Evolutionary conservation across 2,888 invertebrate genomes (phyloP).

Genomic region (Entomobrya proxima): DNA sequence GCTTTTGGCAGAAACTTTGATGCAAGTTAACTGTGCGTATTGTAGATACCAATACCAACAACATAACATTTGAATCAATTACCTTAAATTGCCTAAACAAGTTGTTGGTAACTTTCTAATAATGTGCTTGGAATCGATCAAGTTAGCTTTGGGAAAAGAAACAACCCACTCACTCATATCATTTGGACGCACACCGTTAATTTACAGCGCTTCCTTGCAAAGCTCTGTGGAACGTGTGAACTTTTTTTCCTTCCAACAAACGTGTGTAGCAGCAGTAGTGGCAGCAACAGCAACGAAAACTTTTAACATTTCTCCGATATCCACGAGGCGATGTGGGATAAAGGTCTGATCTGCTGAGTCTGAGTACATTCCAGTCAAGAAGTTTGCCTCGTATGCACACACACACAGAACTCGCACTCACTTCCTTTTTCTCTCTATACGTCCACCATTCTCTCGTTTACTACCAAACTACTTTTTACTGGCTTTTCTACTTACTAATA

Average conservation of each 20-base stretch:
- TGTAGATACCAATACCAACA: too few relatives aligned
- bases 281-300: conserved; percentile 1
- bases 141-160: conserved; percentile 27
- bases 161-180: conserved; percentile 17
- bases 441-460: not conserved
- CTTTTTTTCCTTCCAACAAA: conserved; percentile 18
- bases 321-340: not conserved
- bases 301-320: conserved; percentile 1
- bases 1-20: too few relatives aligned
- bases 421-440: not conserved
- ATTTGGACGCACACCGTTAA: conserved; percentile 30
- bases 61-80: conserved; percentile 22
- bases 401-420: not conserved
- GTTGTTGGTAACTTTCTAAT: conserved; percentile 32
- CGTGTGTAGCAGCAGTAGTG: not conserved
- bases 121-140: conserved; percentile 33
- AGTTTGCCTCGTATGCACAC: not conserved
- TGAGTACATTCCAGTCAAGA: conserved; percentile 27
- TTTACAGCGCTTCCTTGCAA: not conserved
- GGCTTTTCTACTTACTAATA: not conserved
- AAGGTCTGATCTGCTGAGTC: not conserved
- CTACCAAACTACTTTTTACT: not conserved
- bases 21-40: too few relatives aligned
- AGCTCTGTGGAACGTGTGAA: conserved; percentile 37
- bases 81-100: conserved; percentile 21